phyloP scores from a whole-genome alignment of 2,797 vertebrate species.

The Mareca strepera region DNA sequence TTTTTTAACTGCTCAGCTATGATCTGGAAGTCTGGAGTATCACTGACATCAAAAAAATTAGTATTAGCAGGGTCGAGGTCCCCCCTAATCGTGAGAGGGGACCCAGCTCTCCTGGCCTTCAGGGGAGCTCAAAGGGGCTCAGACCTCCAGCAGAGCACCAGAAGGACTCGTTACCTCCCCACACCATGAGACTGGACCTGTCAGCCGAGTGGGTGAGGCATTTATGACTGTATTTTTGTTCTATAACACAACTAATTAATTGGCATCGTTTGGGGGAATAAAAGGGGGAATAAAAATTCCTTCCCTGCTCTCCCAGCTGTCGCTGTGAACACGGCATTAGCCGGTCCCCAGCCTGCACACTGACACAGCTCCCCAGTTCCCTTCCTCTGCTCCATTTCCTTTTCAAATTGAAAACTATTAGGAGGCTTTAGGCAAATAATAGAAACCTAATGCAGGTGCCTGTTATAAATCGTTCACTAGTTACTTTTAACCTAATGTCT shows the following conservation, averaged over 20 bases:
- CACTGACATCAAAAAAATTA: neutral
- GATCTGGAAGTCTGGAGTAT: neutral
- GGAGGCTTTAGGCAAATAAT: slow-evolving; percentile 70
- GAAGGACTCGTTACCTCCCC: neutral
- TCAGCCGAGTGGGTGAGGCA: neutral
- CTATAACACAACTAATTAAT: neutral
- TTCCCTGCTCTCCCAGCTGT: neutral
- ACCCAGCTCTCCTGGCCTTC: neutral
- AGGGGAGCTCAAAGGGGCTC: neutral
- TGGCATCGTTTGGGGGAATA: neutral
- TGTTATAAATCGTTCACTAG: slow-evolving; percentile 48
- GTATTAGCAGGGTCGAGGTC: rapidly evolving
- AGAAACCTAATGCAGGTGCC: slow-evolving; percentile 52
- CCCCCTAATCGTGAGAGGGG: neutral
- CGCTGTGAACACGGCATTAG: rapidly evolving
- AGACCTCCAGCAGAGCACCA: neutral
- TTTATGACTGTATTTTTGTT: neutral
- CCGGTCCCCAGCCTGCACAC: neutral
- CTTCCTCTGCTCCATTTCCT: slow-evolving; percentile 71
- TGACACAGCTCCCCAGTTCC: slow-evolving; percentile 52
- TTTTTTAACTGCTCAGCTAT: neutral
- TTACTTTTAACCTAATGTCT: slow-evolving; percentile 57
- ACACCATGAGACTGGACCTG: neutral
- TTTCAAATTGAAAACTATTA: slow-evolving; percentile 72
- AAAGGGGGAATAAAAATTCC: neutral